Base-by-base conservation (phyloP, 2,888 invertebrate genomes). In the Drosophila nigricruria region DNA sequence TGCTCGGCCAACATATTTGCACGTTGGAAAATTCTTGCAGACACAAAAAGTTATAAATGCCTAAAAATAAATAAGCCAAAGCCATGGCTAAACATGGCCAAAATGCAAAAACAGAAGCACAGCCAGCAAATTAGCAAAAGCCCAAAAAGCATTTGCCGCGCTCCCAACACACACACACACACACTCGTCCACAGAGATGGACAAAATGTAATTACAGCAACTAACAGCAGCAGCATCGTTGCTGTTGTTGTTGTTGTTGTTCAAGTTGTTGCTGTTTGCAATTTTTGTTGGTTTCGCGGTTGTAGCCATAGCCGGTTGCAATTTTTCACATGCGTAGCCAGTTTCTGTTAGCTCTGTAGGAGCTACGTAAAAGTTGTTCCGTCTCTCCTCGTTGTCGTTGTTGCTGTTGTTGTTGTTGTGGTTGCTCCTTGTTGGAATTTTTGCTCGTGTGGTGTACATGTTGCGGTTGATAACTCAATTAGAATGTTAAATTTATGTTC, bases 391-490 rank as follows among this genome's bases (percentile, higher is more conserved):
- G 74, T 43, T 34, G 42, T 18, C 54, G 59, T 10, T 40, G 61
- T 20, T 16, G 62, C 5, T 40, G 52, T 5, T 56, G 67, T 2
- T 70, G 61, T 1, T 58, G 60, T 9, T 50, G 64, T 40, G 70
- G 77, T 63, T 57, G 61, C 82, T 80, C 78, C 78, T 73, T 77
- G 79, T 74, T 77, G 78, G 77, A 73, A 77, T 74, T 67, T 67
- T 73, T 59, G 56, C 63, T 43, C 61, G 62, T 76, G 78, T 73
- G 73, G 74, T 82, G 82, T 76, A 80, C 86, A 89, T 82, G 89
- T 88, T 90, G 89, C 85, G 89, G 89, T 88, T 90, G 90, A 89
- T 90, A 89, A 89, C 89, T 89, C 89, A 89, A 89, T 89, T 89
- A 89, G 91, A 90, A 90, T 90, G 87, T 87, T 77, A 88, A 89